phyloP scores from a whole-genome alignment of 30 jellyfish, hydroid and myxozoan genomes.

The Cassiopea xamachana region DNA sequence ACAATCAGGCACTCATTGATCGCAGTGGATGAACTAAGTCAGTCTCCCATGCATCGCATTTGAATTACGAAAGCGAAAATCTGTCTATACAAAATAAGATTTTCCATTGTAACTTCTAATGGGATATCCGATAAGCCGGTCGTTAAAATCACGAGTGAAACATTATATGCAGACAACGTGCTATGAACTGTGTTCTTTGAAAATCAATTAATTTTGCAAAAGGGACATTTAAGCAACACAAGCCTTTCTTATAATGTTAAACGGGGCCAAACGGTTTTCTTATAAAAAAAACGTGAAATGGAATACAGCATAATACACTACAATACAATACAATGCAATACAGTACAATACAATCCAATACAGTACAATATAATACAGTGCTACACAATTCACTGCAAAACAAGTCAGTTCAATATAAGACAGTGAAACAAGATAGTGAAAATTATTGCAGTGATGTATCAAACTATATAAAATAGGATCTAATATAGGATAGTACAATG shows the following conservation, averaged over 20 bases:
- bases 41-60: background rate
- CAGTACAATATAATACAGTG: too few species aligned
- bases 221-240: background rate
- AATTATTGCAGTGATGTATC: too few species aligned
- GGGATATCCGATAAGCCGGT: background rate
- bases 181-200: background rate
- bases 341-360: too few species aligned
- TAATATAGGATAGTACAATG: too few species aligned
- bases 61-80: background rate
- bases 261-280: background rate
- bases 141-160: background rate
- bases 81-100: background rate
- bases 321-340: too few species aligned
- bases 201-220: background rate
- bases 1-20: conserved; percentile 2
- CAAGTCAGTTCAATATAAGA: too few species aligned
- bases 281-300: too few species aligned
- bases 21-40: background rate
- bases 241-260: background rate
- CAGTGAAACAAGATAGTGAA: too few species aligned
- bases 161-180: background rate
- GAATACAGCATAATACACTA: too few species aligned
- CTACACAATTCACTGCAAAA: too few species aligned
- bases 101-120: background rate
- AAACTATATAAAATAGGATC: too few species aligned